Base-by-base conservation (phyloP, 2,113 vertebrate species). In the Solea senegalensis region DNA sequence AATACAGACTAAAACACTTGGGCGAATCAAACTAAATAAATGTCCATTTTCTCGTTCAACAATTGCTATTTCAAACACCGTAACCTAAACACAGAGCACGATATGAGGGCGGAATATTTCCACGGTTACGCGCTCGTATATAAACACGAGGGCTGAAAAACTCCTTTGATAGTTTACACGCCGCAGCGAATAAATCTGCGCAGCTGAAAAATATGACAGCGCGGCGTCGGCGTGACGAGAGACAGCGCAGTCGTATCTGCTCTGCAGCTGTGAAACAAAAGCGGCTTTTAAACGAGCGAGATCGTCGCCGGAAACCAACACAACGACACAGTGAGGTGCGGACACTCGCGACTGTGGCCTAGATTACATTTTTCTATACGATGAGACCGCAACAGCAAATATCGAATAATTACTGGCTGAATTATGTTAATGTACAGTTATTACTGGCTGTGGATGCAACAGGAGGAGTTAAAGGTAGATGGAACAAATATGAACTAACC, bases 191-290 rank as follows among this genome's bases (percentile, higher is more conserved):
- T 26, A 65, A 14, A 3, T 9, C 3, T 15, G 15, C 5, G 3
- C 8, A 3, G 12, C 55, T 49, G 60, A 66, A 66, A 41, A 49
- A 14, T 43, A 52, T 60, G 64, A 40, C 34, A 34, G 45, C 15
- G 2, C 9, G 28, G 54, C 28, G 8, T 67, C 57, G 15, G 56
- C 0, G 14, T 56, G 68, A 79, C 45, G 59, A 11, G 34, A 40
- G 14, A 62, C 63, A 65, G 56, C 27, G 3, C 39, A 14, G 21
- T 65, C 27, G 44, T 69, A 84, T 73, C 68, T 45, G 15, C 10
- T 6, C 69, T 44, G 41, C 16, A 57, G 43, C 70, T 80, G 72
- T 51, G 68, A 53, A 74, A 78, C 56, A 78, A 66, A 28, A 13
- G 21, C 45, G 43, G 7, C 51, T 69, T 73, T 5, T 11, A 67